Evolutionary conservation across 2,113 vertebrate species (phyloP).

Genomic region (Speoplatyrhinus poulsoni): DNA sequence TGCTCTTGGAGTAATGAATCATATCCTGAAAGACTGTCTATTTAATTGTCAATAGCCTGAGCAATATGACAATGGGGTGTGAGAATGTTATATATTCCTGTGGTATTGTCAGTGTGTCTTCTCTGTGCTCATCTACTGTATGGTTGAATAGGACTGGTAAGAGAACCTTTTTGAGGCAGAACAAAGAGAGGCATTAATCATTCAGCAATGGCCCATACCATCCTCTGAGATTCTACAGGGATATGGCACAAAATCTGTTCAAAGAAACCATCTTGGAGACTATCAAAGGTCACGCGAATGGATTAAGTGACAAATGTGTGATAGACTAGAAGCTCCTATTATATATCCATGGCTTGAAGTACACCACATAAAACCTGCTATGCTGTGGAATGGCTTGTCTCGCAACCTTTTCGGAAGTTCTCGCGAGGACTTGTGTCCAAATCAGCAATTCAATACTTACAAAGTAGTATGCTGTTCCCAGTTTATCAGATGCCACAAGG

Average conservation of each 20-base stretch:
- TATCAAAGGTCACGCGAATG: constrained; percentile 75
- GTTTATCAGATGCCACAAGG: constrained; percentile 26
- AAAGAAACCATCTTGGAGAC: constrained; percentile 71
- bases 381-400: constrained; percentile 52
- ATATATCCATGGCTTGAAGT: constrained; percentile 19
- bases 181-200: constrained; percentile 68
- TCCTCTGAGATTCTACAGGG: constrained; percentile 39
- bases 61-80: constrained; percentile 51
- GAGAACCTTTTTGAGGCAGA: constrained; percentile 63
- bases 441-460: too few species aligned
- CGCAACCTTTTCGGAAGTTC: constrained; percentile 76
- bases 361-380: constrained; percentile 63
- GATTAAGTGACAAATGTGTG: constrained; percentile 70
- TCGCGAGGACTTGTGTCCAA: background rate
- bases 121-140: constrained; percentile 43
- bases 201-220: constrained; percentile 50
- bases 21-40: constrained; percentile 45
- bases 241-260: constrained; percentile 66
- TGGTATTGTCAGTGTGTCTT: constrained; percentile 55
- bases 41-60: constrained; percentile 49
- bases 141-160: constrained; percentile 56
- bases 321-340: constrained; percentile 66
- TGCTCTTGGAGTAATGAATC: constrained; percentile 54
- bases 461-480: too few species aligned
- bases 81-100: constrained; percentile 67